A percentile compares a stretch with the other conserved stretches of the same genome.
Conservation (phyloP, 2,888 invertebrate species). For the Holacanthella duospinosa region DNA sequence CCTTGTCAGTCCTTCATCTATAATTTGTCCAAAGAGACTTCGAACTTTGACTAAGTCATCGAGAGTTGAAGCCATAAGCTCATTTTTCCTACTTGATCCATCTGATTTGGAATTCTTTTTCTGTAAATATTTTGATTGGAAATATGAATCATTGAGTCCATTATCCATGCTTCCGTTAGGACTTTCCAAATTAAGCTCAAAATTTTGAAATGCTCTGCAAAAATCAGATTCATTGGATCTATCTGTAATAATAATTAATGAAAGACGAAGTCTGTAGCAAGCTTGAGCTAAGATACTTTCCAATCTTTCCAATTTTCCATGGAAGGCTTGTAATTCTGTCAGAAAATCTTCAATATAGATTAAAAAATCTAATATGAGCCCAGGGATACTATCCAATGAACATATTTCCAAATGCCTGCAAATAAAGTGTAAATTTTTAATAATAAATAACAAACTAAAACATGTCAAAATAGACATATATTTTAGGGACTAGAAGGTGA, state of each 20-base stretch:
- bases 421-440: conserved; percentile 3
- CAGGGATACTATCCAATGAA: conserved; percentile 43
- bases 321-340: conserved; percentile 44
- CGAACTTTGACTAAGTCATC: conserved; percentile 33
- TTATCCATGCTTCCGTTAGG: neutral
- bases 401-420: conserved; percentile 42
- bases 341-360: conserved; percentile 52
- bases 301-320: conserved; percentile 25
- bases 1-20: conserved; percentile 31
- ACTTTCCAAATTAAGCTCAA: neutral
- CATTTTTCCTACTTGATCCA: neutral
- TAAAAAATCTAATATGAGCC: conserved; percentile 48
- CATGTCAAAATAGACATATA: too few species aligned
- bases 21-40: conserved; percentile 33
- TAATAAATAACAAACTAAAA: too few species aligned
- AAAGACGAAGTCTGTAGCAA: conserved; percentile 23
- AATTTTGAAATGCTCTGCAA: neutral
- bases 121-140: conserved; percentile 11
- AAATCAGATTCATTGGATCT: neutral
- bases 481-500: too few species aligned
- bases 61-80: conserved; percentile 25
- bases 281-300: conserved; percentile 29
- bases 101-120: conserved; percentile 9
- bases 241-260: conserved; percentile 1
- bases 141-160: neutral